Base-by-base conservation (phyloP, 2,888 invertebrate species). In the Hylaea fasciaria region DNA sequence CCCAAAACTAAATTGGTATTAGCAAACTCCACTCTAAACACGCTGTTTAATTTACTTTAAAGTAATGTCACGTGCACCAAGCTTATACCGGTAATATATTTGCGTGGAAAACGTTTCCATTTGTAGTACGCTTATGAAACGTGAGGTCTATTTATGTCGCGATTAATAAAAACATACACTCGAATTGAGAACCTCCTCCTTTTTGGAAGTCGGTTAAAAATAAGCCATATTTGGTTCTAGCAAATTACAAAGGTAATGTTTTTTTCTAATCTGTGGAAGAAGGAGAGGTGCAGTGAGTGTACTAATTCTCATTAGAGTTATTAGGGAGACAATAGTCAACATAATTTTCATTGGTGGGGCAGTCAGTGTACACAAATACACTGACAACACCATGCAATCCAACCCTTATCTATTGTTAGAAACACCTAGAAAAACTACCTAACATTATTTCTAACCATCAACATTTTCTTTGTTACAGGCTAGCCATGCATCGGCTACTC, bases 401-500 rank as follows among this genome's bases (percentile, higher is more conserved):
- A n/a, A n/a, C n/a, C n/a, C n/a, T n/a, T n/a, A n/a, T n/a, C n/a
- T n/a, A n/a, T n/a, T n/a, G n/a, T n/a, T n/a, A n/a, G n/a, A n/a
- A n/a, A n/a, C n/a, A n/a, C n/a, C n/a, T n/a, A 32, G 9, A 32
- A 32, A 32, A 32, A 32, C 7, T n/a, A 37, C n/a, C 37, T 4
- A 10, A 37, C 2, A 37, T 22, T 3, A n/a, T n/a, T 22, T 43
- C 3, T 22, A 16, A 13, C 17, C 3, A 39, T 13, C 7, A 16
- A 37, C 9, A 7, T 0, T 50, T 44, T 47, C 13, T 52, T 83
- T 82, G 78, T 86, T 84, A 0, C 82, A 91, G 91, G 87, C 74
- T 83, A 66, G 81, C 76, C 58, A 82, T 89, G 80, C 83, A 81
- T 44, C 79, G 76, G 41, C 71, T 90, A 13, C 72, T 89, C 29